Evolutionary conservation across 2,888 invertebrate genomes (phyloP).

Genomic region (Sisyra terminalis): DNA sequence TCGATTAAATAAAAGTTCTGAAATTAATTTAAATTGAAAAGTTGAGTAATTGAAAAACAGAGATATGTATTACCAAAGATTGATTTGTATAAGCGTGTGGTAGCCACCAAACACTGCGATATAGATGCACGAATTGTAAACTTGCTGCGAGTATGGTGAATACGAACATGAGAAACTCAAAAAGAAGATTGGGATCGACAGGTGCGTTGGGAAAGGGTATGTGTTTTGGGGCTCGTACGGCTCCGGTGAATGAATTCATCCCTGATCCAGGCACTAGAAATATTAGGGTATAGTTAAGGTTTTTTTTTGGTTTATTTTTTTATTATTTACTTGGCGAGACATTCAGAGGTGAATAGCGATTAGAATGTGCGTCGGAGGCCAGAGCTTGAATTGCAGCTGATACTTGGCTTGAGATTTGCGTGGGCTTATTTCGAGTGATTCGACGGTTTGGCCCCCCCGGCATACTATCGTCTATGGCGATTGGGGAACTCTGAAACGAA

Average conservation of each 20-base stretch:
- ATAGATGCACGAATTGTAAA: conserved; percentile 86
- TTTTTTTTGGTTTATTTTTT: too few relatives aligned
- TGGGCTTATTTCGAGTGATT: conserved; percentile 5
- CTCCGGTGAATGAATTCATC: not conserved
- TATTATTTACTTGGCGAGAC: not conserved
- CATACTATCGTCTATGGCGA: conserved; percentile 1
- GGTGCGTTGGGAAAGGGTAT: conserved; percentile 67
- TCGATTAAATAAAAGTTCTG: conserved; percentile 95
- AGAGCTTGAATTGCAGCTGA: conserved; percentile 18
- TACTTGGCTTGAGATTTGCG: conserved; percentile 14
- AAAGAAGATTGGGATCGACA: conserved; percentile 62
- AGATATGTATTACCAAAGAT: conserved; percentile 53
- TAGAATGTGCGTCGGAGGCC: conserved; percentile 17
- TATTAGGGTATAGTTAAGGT: too few relatives aligned
- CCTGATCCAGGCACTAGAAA: not conserved
- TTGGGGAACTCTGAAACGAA: not conserved
- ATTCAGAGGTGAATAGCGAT: conserved; percentile 18
- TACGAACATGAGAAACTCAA: conserved; percentile 71
- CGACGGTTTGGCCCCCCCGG: conserved; percentile 2
- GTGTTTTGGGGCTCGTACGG: conserved; percentile 46
- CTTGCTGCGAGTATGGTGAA: conserved; percentile 64
- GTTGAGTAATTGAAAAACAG: not conserved
- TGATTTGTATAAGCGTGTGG: conserved; percentile 80
- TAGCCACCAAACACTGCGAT: conserved; percentile 94
- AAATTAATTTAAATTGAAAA: too few relatives aligned